A percentile compares a stretch with the other conserved stretches of the same genome.
Evolutionary conservation across 2,113 vertebrate genomes (phyloP).

Genomic region (Opisthocomus hoazin): DNA sequence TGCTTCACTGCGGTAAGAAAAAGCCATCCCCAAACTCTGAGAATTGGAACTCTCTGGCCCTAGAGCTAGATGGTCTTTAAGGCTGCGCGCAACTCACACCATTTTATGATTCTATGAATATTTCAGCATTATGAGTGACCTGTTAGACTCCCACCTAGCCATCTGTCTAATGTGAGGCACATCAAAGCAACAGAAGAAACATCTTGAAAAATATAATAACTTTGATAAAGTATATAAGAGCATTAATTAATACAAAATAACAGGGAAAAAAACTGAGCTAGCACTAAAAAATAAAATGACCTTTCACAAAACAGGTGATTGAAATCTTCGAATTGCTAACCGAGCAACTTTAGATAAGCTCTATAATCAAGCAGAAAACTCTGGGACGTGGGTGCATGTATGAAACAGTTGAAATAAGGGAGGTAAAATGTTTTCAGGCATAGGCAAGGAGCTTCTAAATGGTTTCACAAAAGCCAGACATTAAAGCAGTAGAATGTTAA

Average conservation of each 20-base stretch:
- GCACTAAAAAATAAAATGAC: background rate
- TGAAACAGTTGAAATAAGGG: background rate
- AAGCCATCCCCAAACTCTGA: background rate
- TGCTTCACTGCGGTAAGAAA: background rate
- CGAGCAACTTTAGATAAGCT: background rate
- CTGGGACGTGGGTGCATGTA: background rate
- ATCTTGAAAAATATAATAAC: background rate
- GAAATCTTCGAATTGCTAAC: constrained; percentile 1
- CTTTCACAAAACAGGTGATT: constrained; percentile 1
- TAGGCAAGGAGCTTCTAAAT: background rate
- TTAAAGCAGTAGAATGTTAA: background rate
- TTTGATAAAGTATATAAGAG: background rate
- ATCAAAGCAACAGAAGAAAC: background rate
- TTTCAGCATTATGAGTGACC: background rate
- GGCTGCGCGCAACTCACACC: too few species aligned
- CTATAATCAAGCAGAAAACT: background rate
- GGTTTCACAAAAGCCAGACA: background rate
- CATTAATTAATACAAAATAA: constrained; percentile 14
- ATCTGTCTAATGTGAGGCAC: background rate
- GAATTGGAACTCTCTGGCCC: background rate
- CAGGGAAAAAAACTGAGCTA: background rate
- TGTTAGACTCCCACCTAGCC: background rate
- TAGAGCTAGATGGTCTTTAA: too few species aligned
- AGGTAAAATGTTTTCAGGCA: background rate
- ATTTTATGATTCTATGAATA: too few species aligned